Evolutionary conservation across 2,888 invertebrate genomes (phyloP).

Genomic region (Drosophila emarginata): DNA sequence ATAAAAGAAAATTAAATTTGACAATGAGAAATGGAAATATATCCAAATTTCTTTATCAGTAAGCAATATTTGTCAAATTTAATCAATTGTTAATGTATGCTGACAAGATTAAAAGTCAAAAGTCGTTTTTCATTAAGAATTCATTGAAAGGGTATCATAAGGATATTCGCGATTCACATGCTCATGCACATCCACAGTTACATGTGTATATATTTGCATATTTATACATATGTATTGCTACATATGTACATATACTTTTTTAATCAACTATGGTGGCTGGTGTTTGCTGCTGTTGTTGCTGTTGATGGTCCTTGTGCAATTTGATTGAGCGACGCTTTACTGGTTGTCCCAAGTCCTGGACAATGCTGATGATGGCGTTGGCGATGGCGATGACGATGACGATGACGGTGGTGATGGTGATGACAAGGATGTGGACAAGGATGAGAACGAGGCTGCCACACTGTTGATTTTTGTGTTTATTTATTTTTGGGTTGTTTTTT

Average conservation of each 20-base stretch:
- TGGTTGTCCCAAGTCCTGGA: constrained; percentile 18
- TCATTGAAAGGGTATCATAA: background rate
- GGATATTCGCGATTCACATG: background rate
- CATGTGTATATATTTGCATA: background rate
- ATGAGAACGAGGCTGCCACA: constrained; percentile 43
- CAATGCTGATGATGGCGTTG: constrained; percentile 2
- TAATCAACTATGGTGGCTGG: constrained; percentile 21
- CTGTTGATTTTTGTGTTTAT: constrained; percentile 60
- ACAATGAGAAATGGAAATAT: too few species aligned
- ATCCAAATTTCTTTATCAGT: too few species aligned
- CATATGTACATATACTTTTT: constrained; percentile 15
- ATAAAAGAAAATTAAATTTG: too few species aligned
- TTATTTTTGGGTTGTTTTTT: constrained; percentile 40
- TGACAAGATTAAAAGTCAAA: too few species aligned
- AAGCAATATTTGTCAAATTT: too few species aligned
- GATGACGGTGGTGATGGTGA: background rate
- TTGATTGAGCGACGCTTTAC: constrained; percentile 49
- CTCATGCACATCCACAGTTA: background rate
- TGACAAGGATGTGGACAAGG: constrained; percentile 25
- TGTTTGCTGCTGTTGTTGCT: constrained; percentile 18
- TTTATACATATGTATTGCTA: too few species aligned
- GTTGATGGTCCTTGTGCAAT: constrained; percentile 39
- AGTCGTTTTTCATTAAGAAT: too few species aligned
- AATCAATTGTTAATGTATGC: too few species aligned
- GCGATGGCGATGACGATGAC: background rate